Conservation (phyloP, 2,797 vertebrate genomes). For the Caiman crocodilus region DNA sequence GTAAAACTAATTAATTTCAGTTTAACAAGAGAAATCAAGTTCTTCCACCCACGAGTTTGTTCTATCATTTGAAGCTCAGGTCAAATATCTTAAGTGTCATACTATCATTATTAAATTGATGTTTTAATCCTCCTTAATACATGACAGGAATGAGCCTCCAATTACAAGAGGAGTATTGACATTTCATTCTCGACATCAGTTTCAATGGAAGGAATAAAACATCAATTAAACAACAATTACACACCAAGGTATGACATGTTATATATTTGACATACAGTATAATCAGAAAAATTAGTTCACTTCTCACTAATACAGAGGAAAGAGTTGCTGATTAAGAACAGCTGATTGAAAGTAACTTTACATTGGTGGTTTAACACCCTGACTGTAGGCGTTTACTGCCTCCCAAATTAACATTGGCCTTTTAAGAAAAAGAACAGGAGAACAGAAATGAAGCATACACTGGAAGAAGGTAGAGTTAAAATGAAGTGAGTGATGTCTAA, state of each 20-base stretch:
- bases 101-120: conserved; percentile 77
- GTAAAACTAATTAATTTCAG: conserved; percentile 68
- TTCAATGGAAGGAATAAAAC: conserved; percentile 76
- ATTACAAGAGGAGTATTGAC: conserved; percentile 78
- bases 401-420: neutral
- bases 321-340: conserved; percentile 59
- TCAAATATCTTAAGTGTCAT: conserved; percentile 73
- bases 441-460: neutral
- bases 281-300: conserved; percentile 54
- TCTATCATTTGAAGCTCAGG: conserved; percentile 58
- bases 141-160: conserved; percentile 79
- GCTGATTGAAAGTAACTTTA: conserved; percentile 19
- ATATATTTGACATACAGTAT: conserved; percentile 71
- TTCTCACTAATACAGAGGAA: conserved; percentile 42
- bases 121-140: conserved; percentile 73
- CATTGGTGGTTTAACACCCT: conserved; percentile 22
- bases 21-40: conserved; percentile 55
- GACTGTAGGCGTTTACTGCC: neutral
- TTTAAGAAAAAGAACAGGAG: neutral
- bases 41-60: conserved; percentile 49
- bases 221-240: conserved; percentile 80
- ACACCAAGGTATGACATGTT: conserved; percentile 69
- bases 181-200: conserved; percentile 75
- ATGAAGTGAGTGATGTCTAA: conserved; percentile 8
- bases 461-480: neutral